phyloP scores from a whole-genome alignment of 2,888 invertebrate genomes.

The Platynereis dumerilii region DNA sequence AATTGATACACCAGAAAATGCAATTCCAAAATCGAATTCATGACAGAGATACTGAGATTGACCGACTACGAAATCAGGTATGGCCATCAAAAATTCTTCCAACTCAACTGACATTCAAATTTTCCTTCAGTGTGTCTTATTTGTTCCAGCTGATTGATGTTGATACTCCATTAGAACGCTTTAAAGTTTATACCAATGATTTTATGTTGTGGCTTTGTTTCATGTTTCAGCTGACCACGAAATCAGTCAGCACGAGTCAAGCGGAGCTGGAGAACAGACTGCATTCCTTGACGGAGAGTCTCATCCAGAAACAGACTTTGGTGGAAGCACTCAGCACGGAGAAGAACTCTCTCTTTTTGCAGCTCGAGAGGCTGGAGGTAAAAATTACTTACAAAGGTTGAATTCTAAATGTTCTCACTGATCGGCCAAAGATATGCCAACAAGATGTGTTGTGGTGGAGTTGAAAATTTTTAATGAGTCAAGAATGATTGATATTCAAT shows the following conservation, averaged over 20 bases:
- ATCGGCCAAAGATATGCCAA: not conserved
- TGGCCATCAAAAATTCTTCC: no score
- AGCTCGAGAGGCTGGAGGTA: conserved; percentile 77
- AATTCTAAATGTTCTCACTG: not conserved
- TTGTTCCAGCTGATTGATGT: no score
- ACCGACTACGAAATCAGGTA: conserved; percentile 68
- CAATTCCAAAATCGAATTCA: conserved; percentile 66
- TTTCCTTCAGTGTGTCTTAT: no score
- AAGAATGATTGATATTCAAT: no score
- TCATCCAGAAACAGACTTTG: conserved; percentile 84
- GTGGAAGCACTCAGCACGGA: conserved; percentile 85
- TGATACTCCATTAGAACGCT: no score
- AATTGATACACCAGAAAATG: conserved; percentile 66
- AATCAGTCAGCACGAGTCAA: conserved; percentile 58
- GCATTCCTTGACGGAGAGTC: conserved; percentile 75
- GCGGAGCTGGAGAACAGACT: conserved; percentile 66
- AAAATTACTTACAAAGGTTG: no score
- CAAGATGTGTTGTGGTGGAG: not conserved
- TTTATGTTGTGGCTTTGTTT: no score
- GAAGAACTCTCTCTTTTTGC: conserved; percentile 82
- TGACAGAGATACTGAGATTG: conserved; percentile 70
- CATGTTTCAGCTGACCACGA: conserved; percentile 59
- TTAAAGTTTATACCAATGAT: not conserved
- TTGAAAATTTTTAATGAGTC: no score
- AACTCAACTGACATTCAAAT: no score